Percentiles rank a stretch among this genome's conserved stretches.
Evolutionary conservation across 2,888 invertebrate genomes (phyloP).

Genomic region (Drosophila anomalata): DNA sequence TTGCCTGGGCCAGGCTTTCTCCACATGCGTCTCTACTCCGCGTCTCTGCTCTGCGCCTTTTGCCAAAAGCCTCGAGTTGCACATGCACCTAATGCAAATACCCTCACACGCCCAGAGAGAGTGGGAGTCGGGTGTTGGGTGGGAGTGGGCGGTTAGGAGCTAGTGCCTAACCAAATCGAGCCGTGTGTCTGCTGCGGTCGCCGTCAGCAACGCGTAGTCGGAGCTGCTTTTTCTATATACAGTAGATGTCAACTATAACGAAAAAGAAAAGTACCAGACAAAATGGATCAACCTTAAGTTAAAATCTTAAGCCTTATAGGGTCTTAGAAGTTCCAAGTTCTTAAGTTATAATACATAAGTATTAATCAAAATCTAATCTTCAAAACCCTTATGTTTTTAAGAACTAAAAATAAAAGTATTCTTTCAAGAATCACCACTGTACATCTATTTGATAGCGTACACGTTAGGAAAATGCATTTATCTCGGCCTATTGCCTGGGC

Average conservation of each 20-base stretch:
- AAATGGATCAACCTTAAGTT: neutral
- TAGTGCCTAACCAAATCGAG: constrained; percentile 68
- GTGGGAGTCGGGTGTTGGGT: neutral
- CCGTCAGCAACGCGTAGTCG: constrained; percentile 75
- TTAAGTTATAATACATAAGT: too few relatives aligned
- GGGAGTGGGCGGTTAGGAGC: constrained; percentile 15
- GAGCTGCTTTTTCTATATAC: constrained; percentile 67
- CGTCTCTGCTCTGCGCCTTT: constrained; percentile 50
- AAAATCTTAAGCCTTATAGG: too few relatives aligned
- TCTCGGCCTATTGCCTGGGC: constrained; percentile 66
- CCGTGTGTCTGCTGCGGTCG: constrained; percentile 77
- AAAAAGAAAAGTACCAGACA: neutral
- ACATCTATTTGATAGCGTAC: constrained; percentile 66
- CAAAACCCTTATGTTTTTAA: too few relatives aligned
- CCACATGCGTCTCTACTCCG: constrained; percentile 4
- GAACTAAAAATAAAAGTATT: neutral
- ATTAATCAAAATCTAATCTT: too few relatives aligned
- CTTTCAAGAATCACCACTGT: constrained; percentile 14
- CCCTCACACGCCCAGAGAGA: constrained; percentile 23
- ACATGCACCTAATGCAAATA: constrained; percentile 70
- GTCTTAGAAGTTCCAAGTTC: too few relatives aligned
- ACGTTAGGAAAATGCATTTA: constrained; percentile 80
- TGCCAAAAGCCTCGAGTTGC: constrained; percentile 75
- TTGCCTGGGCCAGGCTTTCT: constrained; percentile 41
- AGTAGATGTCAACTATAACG: neutral